Evolutionary conservation across 2,113 vertebrate genomes (phyloP).

Genomic region (Progne subis): DNA sequence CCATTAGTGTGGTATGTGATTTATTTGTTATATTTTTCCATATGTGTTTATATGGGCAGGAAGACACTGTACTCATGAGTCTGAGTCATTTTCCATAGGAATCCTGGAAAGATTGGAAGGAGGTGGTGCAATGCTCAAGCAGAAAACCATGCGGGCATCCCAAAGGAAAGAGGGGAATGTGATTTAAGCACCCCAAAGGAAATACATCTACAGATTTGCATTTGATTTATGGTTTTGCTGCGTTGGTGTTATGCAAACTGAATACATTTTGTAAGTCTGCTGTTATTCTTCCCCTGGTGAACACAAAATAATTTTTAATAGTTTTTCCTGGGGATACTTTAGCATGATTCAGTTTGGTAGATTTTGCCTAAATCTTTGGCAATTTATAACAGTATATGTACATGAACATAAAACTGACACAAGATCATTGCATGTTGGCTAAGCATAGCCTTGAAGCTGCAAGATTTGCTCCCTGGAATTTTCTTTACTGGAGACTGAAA

Average conservation of each 20-base stretch:
- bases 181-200: slow-evolving; percentile 1
- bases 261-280: background rate
- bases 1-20: background rate
- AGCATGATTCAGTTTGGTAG: background rate
- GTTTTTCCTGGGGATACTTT: background rate
- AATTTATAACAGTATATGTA: background rate
- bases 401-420: background rate
- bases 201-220: slow-evolving; percentile 4
- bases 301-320: background rate
- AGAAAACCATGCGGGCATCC: background rate
- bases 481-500: background rate
- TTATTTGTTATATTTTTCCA: background rate
- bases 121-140: background rate
- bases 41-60: background rate
- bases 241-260: background rate
- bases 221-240: background rate
- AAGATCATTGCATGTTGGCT: background rate
- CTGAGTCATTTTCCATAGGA: slow-evolving; percentile 39
- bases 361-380: background rate
- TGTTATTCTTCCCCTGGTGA: background rate
- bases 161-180: background rate
- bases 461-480: background rate
- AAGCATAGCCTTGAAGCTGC: background rate
- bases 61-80: background rate
- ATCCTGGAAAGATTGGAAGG: background rate